Percentiles rank a stretch among this genome's conserved stretches.
Evolutionary conservation across 64 coral and sea anemone genomes (phyloP).

Genomic region (Catalaphyllia jardinei): DNA sequence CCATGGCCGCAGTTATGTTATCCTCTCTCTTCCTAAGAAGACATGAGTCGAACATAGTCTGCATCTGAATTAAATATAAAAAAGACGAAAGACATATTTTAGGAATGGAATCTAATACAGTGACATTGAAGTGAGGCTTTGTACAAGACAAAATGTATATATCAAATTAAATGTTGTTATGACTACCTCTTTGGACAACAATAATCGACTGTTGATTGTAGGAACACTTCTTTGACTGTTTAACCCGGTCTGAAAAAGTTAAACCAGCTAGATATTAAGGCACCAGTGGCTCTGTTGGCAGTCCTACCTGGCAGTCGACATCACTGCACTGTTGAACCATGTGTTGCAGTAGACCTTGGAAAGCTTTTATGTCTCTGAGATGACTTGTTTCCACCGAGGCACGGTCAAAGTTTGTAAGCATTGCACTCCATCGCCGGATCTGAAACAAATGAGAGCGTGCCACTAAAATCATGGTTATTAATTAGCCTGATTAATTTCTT

Average conservation of each 20-base stretch:
- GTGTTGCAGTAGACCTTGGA: neutral
- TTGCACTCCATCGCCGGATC: constrained; percentile 2
- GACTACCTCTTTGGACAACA: no score
- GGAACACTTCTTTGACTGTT: no score
- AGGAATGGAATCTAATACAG: no score
- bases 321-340: neutral
- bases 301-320: neutral
- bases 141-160: no score
- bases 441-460: neutral
- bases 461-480: no score
- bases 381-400: neutral
- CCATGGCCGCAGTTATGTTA: neutral
- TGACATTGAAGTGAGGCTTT: no score
- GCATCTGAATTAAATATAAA: neutral
- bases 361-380: neutral
- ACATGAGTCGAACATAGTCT: neutral
- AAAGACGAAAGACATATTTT: neutral
- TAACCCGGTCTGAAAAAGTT: no score
- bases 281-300: no score
- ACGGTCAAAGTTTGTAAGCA: neutral
- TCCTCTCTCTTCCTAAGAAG: neutral
- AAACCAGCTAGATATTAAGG: no score
- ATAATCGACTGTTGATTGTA: no score
- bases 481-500: no score
- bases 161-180: no score